Conservation (phyloP, 2,113 vertebrate species). For the Elephantulus edwardii region DNA sequence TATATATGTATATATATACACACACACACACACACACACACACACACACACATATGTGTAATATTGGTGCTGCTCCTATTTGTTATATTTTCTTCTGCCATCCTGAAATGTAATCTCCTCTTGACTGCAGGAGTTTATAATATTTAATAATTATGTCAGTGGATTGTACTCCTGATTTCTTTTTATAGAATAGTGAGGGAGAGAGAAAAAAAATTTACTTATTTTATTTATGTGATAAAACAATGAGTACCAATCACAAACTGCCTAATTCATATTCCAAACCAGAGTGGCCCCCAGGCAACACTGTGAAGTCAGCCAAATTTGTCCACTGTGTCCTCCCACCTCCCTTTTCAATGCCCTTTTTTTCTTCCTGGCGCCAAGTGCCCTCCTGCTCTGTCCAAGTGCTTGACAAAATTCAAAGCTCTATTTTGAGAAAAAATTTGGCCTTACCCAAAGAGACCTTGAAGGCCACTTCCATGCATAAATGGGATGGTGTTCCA, state of each 20-base stretch:
- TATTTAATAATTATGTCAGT: slow-evolving; percentile 32
- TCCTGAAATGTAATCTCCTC: slow-evolving; percentile 46
- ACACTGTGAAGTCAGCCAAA: slow-evolving; percentile 72
- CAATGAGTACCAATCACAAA: slow-evolving; percentile 64
- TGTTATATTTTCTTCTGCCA: slow-evolving; percentile 34
- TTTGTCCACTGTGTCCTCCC: slow-evolving; percentile 51
- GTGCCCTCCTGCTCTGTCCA: slow-evolving; percentile 65
- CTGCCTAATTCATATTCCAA: slow-evolving; percentile 76
- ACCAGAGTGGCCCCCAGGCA: slow-evolving; percentile 71
- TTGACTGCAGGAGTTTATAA: background rate
- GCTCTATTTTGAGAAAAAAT: slow-evolving; percentile 57
- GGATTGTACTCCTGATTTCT: slow-evolving; percentile 32
- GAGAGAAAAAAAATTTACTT: background rate
- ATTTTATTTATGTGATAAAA: slow-evolving; percentile 58
- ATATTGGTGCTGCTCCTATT: slow-evolving; percentile 14
- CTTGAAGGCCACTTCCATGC: slow-evolving; percentile 58
- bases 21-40: too few relatives aligned
- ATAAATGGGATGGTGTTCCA: slow-evolving; percentile 43
- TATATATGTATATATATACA: too few relatives aligned
- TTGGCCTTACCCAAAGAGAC: slow-evolving; percentile 59
- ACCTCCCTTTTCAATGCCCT: slow-evolving; percentile 69
- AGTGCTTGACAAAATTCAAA: slow-evolving; percentile 74
- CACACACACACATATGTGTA: too few relatives aligned
- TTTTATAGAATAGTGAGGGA: slow-evolving; percentile 30
- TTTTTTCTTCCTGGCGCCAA: slow-evolving; percentile 72